Evolutionary conservation across 2,797 vertebrate genomes (phyloP).

Genomic region (Paramormyrops hopkinsi): DNA sequence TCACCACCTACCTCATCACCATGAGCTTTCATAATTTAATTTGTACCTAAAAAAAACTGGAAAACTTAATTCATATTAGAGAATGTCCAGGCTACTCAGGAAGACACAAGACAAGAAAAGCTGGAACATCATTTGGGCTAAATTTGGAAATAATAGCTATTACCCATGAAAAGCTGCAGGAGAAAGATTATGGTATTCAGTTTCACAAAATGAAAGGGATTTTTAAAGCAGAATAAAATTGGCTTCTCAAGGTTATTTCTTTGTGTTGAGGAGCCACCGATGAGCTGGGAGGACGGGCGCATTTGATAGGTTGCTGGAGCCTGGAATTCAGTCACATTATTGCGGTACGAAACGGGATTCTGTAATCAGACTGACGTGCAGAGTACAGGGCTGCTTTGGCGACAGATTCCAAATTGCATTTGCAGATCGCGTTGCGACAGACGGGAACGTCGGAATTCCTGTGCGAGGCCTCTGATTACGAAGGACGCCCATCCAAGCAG

Average conservation of each 20-base stretch:
- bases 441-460: neutral
- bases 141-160: slow-evolving; percentile 45
- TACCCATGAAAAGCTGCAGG: slow-evolving; percentile 37
- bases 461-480: too few species aligned
- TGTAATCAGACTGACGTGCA: slow-evolving; percentile 29
- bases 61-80: slow-evolving; percentile 43
- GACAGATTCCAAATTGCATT: slow-evolving; percentile 13
- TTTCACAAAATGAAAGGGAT: slow-evolving; percentile 41
- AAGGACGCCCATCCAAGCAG: neutral
- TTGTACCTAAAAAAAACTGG: slow-evolving; percentile 20
- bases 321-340: slow-evolving; percentile 26
- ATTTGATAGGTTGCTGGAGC: slow-evolving; percentile 31
- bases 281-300: slow-evolving; percentile 30
- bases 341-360: slow-evolving; percentile 30
- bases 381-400: neutral
- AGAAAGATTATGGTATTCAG: slow-evolving; percentile 35
- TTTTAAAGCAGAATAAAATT: slow-evolving; percentile 42
- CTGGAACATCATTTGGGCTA: slow-evolving; percentile 42
- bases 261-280: slow-evolving; percentile 39
- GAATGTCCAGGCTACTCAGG: slow-evolving; percentile 35
- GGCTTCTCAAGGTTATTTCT: slow-evolving; percentile 51
- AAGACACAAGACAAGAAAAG: slow-evolving; percentile 35
- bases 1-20: neutral
- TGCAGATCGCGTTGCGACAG: neutral
- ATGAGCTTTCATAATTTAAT: slow-evolving; percentile 10